These are phyloP conservation scores for Lasius fuliginosus DNA, from an alignment of 2,888 invertebrate genomes.

Conservation along the genomic window DNA sequence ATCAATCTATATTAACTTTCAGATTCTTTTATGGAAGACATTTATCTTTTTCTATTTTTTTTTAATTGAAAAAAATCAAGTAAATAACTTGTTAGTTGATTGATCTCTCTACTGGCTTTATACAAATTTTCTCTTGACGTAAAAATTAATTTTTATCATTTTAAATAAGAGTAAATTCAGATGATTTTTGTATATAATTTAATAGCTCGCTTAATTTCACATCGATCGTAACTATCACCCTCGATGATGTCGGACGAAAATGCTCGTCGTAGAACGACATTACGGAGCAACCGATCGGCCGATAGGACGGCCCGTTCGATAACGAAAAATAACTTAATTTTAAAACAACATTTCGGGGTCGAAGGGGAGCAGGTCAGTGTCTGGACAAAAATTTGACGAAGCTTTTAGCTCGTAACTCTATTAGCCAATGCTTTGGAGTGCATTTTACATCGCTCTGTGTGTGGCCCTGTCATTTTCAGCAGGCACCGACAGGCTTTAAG, in stretches of 20 bases:
- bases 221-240: neutral
- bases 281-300: constrained; percentile 74
- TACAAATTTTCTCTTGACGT: neutral
- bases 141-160: neutral
- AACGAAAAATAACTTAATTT: constrained; percentile 80
- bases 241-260: constrained; percentile 48
- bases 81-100: neutral
- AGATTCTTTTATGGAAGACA: neutral
- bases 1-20: neutral
- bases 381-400: constrained; percentile 80
- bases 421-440: constrained; percentile 81
- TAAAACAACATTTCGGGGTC: constrained; percentile 79
- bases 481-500: constrained; percentile 71
- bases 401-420: constrained; percentile 83
- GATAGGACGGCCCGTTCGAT: constrained; percentile 71
- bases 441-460: constrained; percentile 79
- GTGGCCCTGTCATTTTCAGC: constrained; percentile 80
- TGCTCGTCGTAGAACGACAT: constrained; percentile 60
- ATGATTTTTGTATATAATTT: neutral
- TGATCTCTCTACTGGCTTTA: neutral
- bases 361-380: constrained; percentile 65
- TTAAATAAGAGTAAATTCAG: neutral
- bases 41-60: neutral
- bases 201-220: neutral
- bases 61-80: neutral